Evolutionary conservation across 1,140 invertebrate species (phyloP).

Genomic region (Pogonognathellus flavescens): DNA sequence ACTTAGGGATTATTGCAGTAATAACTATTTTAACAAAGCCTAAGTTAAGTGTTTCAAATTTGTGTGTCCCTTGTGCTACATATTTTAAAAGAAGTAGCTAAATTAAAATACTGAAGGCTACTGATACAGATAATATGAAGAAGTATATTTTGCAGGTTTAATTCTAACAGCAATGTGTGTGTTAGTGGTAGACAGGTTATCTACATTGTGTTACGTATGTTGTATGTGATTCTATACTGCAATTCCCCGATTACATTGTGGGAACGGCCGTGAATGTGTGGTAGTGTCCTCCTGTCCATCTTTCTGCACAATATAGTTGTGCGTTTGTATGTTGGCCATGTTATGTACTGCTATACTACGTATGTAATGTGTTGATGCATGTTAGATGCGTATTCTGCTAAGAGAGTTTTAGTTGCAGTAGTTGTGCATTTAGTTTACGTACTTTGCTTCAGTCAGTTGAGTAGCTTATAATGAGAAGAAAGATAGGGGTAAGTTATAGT

Average conservation of each 20-base stretch:
- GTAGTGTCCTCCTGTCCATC: not conserved
- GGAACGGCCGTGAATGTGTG: not conserved
- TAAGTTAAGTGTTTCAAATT: no score
- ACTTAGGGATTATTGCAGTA: no score
- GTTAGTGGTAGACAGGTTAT: not conserved
- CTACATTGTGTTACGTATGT: not conserved
- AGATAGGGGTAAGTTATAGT: not conserved
- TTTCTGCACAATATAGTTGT: conserved; percentile 23
- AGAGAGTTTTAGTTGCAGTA: not conserved
- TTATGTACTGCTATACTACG: not conserved
- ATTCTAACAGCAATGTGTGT: no score
- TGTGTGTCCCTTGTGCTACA: no score
- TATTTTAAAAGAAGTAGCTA: no score
- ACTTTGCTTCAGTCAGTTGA: not conserved
- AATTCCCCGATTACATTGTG: not conserved
- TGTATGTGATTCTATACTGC: not conserved
- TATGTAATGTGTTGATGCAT: not conserved
- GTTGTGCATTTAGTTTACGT: conserved; percentile 5
- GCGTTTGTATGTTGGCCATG: not conserved
- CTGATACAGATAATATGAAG: no score
- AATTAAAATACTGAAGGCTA: no score
- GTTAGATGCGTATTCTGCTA: not conserved
- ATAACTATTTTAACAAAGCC: no score
- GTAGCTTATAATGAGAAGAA: not conserved
- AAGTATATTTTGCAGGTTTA: no score